Evolutionary conservation across 1,140 invertebrate genomes (phyloP).

Genomic region (Brachionus asplanchnoidis): DNA sequence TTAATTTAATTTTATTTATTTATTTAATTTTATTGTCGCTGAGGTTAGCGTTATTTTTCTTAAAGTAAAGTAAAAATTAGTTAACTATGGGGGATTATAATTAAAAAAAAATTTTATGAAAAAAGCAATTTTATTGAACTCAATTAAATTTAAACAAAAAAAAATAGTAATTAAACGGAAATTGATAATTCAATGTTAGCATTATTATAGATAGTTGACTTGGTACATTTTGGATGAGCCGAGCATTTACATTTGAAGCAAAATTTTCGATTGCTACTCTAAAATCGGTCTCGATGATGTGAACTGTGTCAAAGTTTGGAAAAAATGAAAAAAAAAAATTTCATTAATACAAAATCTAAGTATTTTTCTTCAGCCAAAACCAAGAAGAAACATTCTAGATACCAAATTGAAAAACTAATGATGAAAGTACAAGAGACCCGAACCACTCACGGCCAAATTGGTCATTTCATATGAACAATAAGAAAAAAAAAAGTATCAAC

Average conservation of each 20-base stretch:
- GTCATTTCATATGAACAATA: not conserved
- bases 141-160: not conserved
- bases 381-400: not conserved
- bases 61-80: no score
- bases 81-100: no score
- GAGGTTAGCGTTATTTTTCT: no score
- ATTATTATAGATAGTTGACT: not conserved
- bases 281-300: not conserved
- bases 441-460: not conserved
- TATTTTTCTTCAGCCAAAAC: not conserved
- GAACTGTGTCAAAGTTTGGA: not conserved
- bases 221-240: not conserved
- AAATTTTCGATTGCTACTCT: not conserved
- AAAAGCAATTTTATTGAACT: conserved; percentile 31
- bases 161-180: conserved; percentile 12
- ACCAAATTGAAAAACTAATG: not conserved
- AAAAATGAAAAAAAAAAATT: not conserved
- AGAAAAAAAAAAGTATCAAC: not conserved
- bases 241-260: not conserved
- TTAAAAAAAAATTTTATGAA: not conserved
- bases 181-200: not conserved
- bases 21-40: no score
- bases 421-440: not conserved
- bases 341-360: not conserved
- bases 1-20: no score